phyloP scores from a whole-genome alignment of 2,113 vertebrate species.

The Solenodon paradoxus region DNA sequence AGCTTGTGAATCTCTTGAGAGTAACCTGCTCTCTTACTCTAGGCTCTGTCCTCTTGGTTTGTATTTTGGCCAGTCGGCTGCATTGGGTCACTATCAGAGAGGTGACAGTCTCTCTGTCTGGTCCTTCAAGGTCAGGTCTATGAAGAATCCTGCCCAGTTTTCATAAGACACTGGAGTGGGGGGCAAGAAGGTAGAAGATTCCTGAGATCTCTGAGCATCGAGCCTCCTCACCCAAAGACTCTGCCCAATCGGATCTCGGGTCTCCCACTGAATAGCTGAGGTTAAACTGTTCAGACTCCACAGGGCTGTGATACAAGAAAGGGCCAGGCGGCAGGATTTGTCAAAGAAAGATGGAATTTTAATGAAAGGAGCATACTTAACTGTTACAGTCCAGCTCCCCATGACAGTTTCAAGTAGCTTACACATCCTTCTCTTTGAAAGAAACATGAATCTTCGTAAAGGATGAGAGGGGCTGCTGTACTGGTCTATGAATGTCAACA shows the following conservation, averaged over 20 bases:
- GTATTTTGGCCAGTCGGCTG: no score
- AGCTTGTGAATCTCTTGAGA: background rate
- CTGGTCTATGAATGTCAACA: background rate
- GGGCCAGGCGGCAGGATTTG: background rate
- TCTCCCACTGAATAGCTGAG: background rate
- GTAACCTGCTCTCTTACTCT: background rate
- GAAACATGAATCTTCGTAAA: background rate
- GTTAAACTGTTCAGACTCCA: background rate
- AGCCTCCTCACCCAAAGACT: background rate
- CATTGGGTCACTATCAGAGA: background rate
- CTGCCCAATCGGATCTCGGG: background rate
- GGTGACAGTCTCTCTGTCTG: background rate
- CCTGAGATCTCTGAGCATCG: background rate
- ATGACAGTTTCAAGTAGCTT: background rate
- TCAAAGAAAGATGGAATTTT: background rate
- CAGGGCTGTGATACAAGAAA: background rate
- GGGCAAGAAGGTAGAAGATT: background rate
- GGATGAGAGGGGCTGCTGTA: background rate
- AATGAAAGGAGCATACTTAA: background rate
- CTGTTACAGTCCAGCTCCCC: background rate
- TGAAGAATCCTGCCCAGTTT: background rate
- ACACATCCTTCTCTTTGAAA: background rate
- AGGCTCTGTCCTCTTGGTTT: background rate
- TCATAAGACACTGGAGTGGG: accelerated
- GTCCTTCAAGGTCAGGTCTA: background rate